Conservation (phyloP, 2,797 vertebrate genomes). For the Pachyuromys duprasi region DNA sequence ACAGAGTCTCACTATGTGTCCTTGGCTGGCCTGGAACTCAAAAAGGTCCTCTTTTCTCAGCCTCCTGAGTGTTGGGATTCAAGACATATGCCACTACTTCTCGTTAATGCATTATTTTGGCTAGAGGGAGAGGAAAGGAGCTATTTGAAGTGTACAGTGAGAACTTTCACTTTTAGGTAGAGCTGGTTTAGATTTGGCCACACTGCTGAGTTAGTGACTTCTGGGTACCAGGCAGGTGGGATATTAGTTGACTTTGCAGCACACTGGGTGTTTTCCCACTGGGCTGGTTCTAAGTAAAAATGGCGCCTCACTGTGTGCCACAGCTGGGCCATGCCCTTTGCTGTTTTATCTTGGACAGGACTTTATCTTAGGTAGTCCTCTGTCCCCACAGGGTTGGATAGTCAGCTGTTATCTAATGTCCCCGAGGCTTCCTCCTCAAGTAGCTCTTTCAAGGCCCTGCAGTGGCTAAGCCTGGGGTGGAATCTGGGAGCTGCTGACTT, state of each 20-base stretch:
- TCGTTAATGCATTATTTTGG: not conserved
- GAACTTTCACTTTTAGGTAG: not conserved
- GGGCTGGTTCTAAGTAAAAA: not conserved
- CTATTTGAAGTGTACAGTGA: not conserved
- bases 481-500: not conserved
- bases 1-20: not conserved
- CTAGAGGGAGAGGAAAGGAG: not conserved
- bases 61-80: not conserved
- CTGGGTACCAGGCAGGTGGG: not conserved
- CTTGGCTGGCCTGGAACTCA: not conserved
- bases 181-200: not conserved
- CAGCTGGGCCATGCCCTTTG: not conserved
- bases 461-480: not conserved
- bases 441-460: not conserved
- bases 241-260: not conserved
- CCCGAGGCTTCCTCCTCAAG: not conserved
- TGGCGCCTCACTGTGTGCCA: not conserved
- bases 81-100: too few relatives aligned
- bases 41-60: not conserved
- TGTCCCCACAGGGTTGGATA: not conserved
- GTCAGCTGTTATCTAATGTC: not conserved
- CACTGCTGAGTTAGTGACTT: not conserved
- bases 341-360: not conserved
- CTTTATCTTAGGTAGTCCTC: not conserved
- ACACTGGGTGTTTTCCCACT: slow-evolving; percentile 30